These are phyloP conservation scores for Cyphomyrmex costatus DNA, from an alignment of 1,140 invertebrate genomes.

Conservation along the genomic window DNA sequence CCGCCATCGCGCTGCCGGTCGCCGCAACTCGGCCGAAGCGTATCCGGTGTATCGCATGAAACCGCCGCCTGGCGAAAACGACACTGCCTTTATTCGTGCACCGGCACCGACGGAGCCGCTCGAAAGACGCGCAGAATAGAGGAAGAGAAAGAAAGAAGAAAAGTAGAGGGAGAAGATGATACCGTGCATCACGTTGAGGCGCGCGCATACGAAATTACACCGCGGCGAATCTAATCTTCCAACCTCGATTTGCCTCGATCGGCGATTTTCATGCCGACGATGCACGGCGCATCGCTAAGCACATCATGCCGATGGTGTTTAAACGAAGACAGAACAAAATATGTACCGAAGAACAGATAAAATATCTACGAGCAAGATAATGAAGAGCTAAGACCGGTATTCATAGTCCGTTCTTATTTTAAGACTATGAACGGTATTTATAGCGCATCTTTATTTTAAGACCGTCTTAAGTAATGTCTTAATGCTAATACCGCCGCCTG, in stretches of 20 bases:
- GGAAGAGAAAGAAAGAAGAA: conserved; percentile 3
- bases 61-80: conserved; percentile 56
- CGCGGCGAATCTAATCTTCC: conserved; percentile 66
- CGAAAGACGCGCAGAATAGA: conserved; percentile 13
- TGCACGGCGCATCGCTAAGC: conserved; percentile 34
- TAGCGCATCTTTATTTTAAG: too few species aligned
- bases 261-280: conserved; percentile 50
- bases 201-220: conserved; percentile 61
- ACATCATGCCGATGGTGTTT: neutral
- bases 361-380: neutral
- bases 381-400: neutral
- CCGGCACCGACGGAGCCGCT: neutral
- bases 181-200: conserved; percentile 34
- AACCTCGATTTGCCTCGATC: conserved; percentile 50
- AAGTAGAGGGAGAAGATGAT: neutral
- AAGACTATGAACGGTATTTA: too few species aligned
- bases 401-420: too few species aligned
- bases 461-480: too few species aligned
- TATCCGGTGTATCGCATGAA: conserved; percentile 8
- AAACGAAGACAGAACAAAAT: neutral
- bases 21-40: neutral
- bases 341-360: neutral
- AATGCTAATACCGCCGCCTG: too few species aligned
- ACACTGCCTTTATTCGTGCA: conserved; percentile 61
- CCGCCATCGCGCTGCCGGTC: neutral